Evolutionary conservation across 53 echinoderm and acorn worm genomes (phyloP).

Genomic region (Echinarachnius parma): DNA sequence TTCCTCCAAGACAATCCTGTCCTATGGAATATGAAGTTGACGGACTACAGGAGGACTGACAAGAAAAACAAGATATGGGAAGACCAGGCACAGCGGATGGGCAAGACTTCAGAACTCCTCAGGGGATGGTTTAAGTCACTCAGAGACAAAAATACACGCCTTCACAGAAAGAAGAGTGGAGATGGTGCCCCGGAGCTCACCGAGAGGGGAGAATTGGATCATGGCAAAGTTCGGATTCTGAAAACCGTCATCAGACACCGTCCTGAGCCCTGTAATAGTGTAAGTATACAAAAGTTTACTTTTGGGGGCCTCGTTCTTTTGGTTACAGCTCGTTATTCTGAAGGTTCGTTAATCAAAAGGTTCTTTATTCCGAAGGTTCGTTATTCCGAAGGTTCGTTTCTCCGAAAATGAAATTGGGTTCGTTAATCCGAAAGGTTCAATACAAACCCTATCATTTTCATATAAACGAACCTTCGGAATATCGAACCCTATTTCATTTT

Average conservation of each 20-base stretch:
- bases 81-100: conserved; percentile 32
- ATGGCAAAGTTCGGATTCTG: conserved; percentile 31
- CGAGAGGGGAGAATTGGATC: conserved; percentile 52
- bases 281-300: conserved; percentile 35
- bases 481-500: too few relatives aligned
- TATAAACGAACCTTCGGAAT: too few relatives aligned
- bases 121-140: conserved; percentile 50
- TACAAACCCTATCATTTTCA: too few relatives aligned
- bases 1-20: conserved; percentile 14
- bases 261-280: conserved; percentile 36
- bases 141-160: conserved; percentile 50
- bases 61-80: conserved; percentile 36
- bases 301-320: too few relatives aligned
- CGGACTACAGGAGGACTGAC: conserved; percentile 26
- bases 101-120: conserved; percentile 40
- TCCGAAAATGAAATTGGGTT: too few relatives aligned
- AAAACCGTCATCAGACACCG: conserved; percentile 38
- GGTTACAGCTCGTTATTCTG: too few relatives aligned
- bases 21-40: conserved; percentile 23
- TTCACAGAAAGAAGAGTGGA: conserved; percentile 49
- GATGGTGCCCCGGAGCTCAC: conserved; percentile 44
- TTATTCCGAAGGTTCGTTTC: too few relatives aligned
- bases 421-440: too few relatives aligned
- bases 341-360: too few relatives aligned
- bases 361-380: too few relatives aligned